Percentiles rank a stretch among this genome's conserved stretches.
These are phyloP conservation scores for Malacoraja senta DNA, from an alignment of 2,797 vertebrate species.

Conservation along the genomic window DNA sequence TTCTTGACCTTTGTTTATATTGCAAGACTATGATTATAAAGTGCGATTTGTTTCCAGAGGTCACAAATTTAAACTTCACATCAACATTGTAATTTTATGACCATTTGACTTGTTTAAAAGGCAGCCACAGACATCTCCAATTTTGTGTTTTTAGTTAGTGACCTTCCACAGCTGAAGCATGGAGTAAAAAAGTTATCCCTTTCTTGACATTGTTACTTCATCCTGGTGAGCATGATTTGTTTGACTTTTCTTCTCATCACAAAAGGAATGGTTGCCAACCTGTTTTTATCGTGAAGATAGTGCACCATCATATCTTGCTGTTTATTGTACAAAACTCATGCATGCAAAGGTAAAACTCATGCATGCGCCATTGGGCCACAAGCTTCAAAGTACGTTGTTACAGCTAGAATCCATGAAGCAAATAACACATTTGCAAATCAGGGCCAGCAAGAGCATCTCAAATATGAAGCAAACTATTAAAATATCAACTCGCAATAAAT, in stretches of 20 bases:
- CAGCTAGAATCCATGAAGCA: background rate
- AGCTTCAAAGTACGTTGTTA: background rate
- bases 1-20: background rate
- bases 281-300: background rate
- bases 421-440: background rate
- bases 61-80: background rate
- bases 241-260: background rate
- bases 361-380: background rate
- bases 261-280: background rate
- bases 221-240: background rate
- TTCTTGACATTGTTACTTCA: background rate
- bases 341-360: background rate
- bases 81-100: background rate
- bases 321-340: background rate
- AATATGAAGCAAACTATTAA: background rate
- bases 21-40: background rate
- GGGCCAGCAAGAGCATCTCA: background rate
- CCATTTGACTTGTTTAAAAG: background rate
- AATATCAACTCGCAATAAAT: background rate
- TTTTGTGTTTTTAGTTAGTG: background rate
- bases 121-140: background rate
- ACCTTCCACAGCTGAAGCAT: background rate
- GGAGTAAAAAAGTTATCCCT: background rate
- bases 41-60: background rate
- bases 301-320: background rate